Evolutionary conservation across 35 echinoderm and acorn worm species (phyloP).

Genomic region (Apostichopus parvimensis): DNA sequence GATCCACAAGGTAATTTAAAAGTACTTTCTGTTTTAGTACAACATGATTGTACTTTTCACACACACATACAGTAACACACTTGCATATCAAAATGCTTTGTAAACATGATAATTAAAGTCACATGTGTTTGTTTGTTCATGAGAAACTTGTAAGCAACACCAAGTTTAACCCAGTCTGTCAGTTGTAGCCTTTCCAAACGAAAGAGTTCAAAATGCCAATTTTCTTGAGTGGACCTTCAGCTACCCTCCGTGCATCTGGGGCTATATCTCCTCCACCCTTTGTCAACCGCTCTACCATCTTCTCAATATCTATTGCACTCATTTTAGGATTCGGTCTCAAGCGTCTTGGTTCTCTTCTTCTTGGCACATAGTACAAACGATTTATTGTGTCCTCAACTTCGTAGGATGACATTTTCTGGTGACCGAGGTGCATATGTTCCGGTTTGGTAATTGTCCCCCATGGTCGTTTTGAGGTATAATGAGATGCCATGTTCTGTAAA

Average conservation of each 20-base stretch:
- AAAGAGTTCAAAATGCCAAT: slow-evolving; percentile 99
- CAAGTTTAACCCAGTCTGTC: not conserved
- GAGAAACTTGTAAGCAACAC: no score
- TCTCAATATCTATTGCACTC: slow-evolving; percentile 68
- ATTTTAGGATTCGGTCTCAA: slow-evolving; percentile 76
- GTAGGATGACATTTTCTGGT: slow-evolving; percentile 69
- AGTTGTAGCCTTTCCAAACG: slow-evolving; percentile 99
- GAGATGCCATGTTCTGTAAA: slow-evolving; percentile 59
- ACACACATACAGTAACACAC: no score
- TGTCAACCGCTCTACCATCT: slow-evolving; percentile 86
- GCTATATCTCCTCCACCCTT: slow-evolving; percentile 74
- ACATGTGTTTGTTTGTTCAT: no score
- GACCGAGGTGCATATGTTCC: slow-evolving; percentile 80
- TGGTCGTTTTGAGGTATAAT: slow-evolving; percentile 84
- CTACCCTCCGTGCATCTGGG: slow-evolving; percentile 79
- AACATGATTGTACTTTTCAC: no score
- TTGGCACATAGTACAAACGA: slow-evolving; percentile 88
- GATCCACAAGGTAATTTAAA: no score
- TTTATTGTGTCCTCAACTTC: slow-evolving; percentile 76
- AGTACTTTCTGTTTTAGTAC: no score
- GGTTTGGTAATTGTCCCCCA: slow-evolving; percentile 99
- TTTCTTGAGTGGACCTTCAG: slow-evolving; percentile 82
- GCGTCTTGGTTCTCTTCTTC: slow-evolving; percentile 44
- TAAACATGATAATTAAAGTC: no score
- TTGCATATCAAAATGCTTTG: no score